Conservation (phyloP, 2,888 invertebrate genomes). For the Metalampra italica region DNA sequence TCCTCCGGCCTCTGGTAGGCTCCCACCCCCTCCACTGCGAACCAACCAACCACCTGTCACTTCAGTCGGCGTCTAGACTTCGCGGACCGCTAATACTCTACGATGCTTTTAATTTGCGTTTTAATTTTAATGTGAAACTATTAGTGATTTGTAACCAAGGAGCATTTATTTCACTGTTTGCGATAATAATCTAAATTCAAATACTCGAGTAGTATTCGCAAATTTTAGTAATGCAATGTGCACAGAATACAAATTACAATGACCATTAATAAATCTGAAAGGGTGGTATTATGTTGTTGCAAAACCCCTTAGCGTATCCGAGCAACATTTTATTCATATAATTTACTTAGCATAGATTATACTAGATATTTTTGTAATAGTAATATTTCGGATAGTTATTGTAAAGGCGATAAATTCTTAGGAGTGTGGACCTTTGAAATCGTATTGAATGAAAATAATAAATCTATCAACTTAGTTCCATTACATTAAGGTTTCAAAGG, state of each 20-base stretch:
- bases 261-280: conserved; percentile 47
- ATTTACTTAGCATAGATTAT: conserved; percentile 73
- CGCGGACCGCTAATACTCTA: conserved; percentile 28
- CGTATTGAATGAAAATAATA: conserved; percentile 16
- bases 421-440: conserved; percentile 37
- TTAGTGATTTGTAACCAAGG: conserved; percentile 27
- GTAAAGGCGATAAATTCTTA: conserved; percentile 43
- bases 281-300: conserved; percentile 75
- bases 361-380: conserved; percentile 74
- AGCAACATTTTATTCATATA: conserved; percentile 65
- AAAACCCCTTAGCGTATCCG: conserved; percentile 74
- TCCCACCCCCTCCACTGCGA: conserved; percentile 19
- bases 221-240: conserved; percentile 42
- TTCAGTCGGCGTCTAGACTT: neutral
- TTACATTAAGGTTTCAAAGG: conserved; percentile 12
- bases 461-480: conserved; percentile 8
- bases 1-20: conserved; percentile 84
- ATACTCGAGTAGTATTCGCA: conserved; percentile 44
- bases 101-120: conserved; percentile 15
- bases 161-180: conserved; percentile 58
- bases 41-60: conserved; percentile 17
- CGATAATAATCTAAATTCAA: conserved; percentile 45
- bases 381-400: conserved; percentile 64
- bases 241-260: conserved; percentile 43
- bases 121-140: conserved; percentile 18